Evolutionary conservation across 1,140 invertebrate genomes (phyloP).

Genomic region (Akabosia matsudoensis): DNA sequence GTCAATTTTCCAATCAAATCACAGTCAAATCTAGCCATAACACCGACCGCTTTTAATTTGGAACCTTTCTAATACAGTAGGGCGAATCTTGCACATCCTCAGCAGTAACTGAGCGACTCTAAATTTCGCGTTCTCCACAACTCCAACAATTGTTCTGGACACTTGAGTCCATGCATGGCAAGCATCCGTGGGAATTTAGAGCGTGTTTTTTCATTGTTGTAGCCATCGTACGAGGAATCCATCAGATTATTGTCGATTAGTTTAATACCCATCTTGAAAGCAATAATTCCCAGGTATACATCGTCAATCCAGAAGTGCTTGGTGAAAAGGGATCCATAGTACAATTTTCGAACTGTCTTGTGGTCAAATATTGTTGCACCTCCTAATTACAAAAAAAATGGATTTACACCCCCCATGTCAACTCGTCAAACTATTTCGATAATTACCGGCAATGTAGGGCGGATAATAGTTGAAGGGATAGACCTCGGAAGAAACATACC

Average conservation of each 20-base stretch:
- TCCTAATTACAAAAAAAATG: conserved; percentile 52
- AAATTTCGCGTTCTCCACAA: background rate
- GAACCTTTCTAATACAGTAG: background rate
- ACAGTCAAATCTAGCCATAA: too few species aligned
- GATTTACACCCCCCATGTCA: background rate
- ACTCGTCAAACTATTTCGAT: background rate
- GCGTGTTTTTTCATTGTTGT: background rate
- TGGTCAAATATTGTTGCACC: conserved; percentile 79
- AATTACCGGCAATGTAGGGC: conserved; percentile 75
- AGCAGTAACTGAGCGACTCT: background rate
- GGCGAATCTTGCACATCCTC: too few species aligned
- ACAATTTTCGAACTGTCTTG: conserved; percentile 67
- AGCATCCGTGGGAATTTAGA: background rate
- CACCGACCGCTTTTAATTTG: background rate
- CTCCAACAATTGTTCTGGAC: background rate
- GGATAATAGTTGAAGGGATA: conserved; percentile 85
- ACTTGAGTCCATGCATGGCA: conserved; percentile 4
- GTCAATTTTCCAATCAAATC: too few species aligned
- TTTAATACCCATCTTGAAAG: conserved; percentile 70
- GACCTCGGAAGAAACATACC: conserved; percentile 76
- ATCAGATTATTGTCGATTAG: conserved; percentile 64
- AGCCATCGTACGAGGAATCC: background rate
- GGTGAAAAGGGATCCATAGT: conserved; percentile 71
- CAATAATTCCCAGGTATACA: conserved; percentile 76
- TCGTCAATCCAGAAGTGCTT: conserved; percentile 84